Percentiles rank a stretch among this genome's conserved stretches.
Evolutionary conservation across 2,113 vertebrate species (phyloP).

Genomic region (Salvelinus sp.): DNA sequence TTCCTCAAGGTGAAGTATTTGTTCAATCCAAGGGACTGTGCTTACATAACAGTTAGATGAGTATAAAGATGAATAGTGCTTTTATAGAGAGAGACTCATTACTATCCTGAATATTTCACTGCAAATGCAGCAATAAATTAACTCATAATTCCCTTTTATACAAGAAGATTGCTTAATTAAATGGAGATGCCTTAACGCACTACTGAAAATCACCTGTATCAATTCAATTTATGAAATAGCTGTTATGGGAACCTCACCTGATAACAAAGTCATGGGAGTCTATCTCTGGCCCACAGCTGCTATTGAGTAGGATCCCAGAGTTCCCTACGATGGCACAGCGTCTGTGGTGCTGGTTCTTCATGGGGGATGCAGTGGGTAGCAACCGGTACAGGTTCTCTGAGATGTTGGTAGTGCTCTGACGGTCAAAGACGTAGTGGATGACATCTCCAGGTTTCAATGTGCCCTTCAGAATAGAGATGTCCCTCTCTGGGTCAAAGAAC

Average conservation of each 20-base stretch:
- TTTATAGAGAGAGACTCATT: background rate
- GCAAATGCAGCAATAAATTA: background rate
- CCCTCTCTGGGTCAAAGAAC: constrained; percentile 92
- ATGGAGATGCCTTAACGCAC: no score
- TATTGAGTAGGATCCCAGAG: constrained; percentile 91
- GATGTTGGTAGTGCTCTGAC: constrained; percentile 93
- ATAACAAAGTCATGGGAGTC: constrained; percentile 92
- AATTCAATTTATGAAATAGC: no score
- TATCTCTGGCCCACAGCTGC: constrained; percentile 89
- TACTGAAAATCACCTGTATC: no score
- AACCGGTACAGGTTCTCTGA: constrained; percentile 91
- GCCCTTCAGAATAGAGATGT: constrained; percentile 94
- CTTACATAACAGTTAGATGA: background rate
- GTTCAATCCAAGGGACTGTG: background rate
- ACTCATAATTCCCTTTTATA: background rate
- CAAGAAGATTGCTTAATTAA: no score
- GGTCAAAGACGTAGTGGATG: constrained; percentile 94
- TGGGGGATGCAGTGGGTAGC: constrained; percentile 85
- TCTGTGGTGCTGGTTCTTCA: constrained; percentile 88
- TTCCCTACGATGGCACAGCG: constrained; percentile 94
- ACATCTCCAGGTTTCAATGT: constrained; percentile 89
- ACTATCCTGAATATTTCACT: background rate
- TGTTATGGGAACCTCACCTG: constrained; percentile 71
- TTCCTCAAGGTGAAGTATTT: background rate
- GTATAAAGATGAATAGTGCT: background rate